Base-by-base conservation (phyloP, 2,113 vertebrate species). In the Aegithalos caudatus region DNA sequence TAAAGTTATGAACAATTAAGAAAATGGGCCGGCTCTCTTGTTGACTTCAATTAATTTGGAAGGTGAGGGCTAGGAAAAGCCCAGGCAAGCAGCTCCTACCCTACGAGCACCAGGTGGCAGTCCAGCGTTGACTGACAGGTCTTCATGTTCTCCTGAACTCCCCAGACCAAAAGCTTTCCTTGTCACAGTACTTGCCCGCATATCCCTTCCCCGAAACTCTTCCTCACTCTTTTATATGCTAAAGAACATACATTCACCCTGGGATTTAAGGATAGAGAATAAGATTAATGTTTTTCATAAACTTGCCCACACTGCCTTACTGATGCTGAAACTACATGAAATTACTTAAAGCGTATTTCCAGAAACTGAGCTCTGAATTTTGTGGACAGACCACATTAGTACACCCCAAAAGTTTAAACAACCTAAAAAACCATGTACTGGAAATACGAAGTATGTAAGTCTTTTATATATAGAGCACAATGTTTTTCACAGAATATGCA, bases 71-170 rank as follows among this genome's bases (percentile, higher is more conserved):
- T 6, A 42, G 70, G 44, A 81, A 58, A 38, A 58, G 60, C 15
- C 37, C 60, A 14, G 66, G 37, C 74, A 50, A 54, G 50, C n/a
- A 86, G 54, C 21, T 91, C 86, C 72, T n/a, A 11, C 22, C 38
- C 42, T 66, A 15, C 1, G 2, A 86, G 92, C 94, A 90, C 67
- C 82, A 93, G 92, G 76, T 86, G 80, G 90, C 92, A 95, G 88
- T 47, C 86, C 83, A 7, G 48, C 0, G 6, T 81, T 82, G 82
- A 95, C 38, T 70, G 86, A 51, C 76, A 88, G 60, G 61, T 89
- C 81, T 89, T 74, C 38, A 12, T 27, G 77, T 53, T 57, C 66
- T 87, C 27, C 44, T 35, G 18, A 25, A 44, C 44, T 77, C 8
- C n/a, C 7, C 62, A 47, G 18, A 37, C 37, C 62, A 47, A 85